phyloP scores from a whole-genome alignment of 2,797 vertebrate species.

The Morelia viridis region DNA sequence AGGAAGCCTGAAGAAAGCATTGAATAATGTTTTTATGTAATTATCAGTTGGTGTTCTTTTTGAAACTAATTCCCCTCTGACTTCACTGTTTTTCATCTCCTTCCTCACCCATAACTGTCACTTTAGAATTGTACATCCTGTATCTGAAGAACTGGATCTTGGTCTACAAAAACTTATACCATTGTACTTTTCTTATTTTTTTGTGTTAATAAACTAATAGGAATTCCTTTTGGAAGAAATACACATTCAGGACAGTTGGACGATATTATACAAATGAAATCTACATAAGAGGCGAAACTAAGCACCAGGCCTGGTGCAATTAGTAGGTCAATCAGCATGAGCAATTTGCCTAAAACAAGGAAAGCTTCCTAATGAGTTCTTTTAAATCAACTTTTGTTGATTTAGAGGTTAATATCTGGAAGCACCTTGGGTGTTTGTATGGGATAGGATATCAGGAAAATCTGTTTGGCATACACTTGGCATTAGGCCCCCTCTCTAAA shows the following conservation, averaged over 20 bases:
- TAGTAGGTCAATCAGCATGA: neutral
- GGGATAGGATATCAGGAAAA: neutral
- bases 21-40: neutral
- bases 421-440: neutral
- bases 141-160: too few relatives aligned
- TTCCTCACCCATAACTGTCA: too few relatives aligned
- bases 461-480: neutral
- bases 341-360: too few relatives aligned
- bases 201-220: neutral
- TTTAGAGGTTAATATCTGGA: neutral
- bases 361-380: too few relatives aligned
- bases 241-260: neutral
- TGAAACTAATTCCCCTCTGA: too few relatives aligned
- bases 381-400: neutral
- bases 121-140: too few relatives aligned
- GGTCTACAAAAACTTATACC: too few relatives aligned
- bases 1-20: neutral
- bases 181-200: neutral
- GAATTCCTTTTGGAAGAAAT: neutral
- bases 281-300: neutral
- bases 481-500: neutral
- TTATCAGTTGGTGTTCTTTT: too few relatives aligned
- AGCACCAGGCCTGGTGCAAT: neutral
- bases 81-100: too few relatives aligned
- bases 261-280: neutral